Percentiles rank a stretch among this genome's conserved stretches.
Evolutionary conservation across 2,797 vertebrate genomes (phyloP).

Genomic region (Hippocampus kuda): DNA sequence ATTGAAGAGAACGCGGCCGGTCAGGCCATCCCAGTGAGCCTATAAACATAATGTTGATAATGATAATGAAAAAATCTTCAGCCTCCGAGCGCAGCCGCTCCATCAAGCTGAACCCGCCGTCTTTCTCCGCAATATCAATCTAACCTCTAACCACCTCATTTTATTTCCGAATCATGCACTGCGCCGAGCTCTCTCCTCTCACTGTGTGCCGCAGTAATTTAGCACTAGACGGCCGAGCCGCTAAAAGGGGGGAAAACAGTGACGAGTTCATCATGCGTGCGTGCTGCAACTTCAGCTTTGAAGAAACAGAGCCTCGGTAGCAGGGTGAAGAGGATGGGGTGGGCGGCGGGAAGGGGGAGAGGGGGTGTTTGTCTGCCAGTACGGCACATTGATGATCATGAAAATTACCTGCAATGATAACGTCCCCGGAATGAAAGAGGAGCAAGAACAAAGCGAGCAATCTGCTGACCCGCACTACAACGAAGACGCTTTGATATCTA

Average conservation of each 20-base stretch:
- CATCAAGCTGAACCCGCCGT: slow-evolving; percentile 29
- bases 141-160: slow-evolving; percentile 25
- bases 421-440: slow-evolving; percentile 51
- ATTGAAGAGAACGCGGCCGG: slow-evolving; percentile 93
- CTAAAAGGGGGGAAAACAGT: slow-evolving; percentile 50
- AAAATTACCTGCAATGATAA: slow-evolving; percentile 63
- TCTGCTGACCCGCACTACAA: slow-evolving; percentile 53
- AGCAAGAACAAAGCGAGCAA: slow-evolving; percentile 51
- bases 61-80: slow-evolving; percentile 17
- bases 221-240: slow-evolving; percentile 46
- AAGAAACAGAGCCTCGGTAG: slow-evolving; percentile 51
- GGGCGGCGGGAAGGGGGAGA: slow-evolving; percentile 2
- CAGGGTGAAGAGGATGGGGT: slow-evolving; percentile 18
- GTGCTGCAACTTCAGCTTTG: slow-evolving; percentile 63
- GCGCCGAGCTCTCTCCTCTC: slow-evolving; percentile 31
- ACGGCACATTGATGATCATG: slow-evolving; percentile 39
- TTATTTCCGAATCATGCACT: slow-evolving; percentile 46
- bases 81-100: slow-evolving; percentile 14
- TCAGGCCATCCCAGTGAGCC: slow-evolving; percentile 97
- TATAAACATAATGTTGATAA: slow-evolving; percentile 42
- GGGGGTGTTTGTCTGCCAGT: slow-evolving; percentile 18
- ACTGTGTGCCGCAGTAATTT: slow-evolving; percentile 46
- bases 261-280: slow-evolving; percentile 64
- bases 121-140: slow-evolving; percentile 7
- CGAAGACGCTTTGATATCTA: slow-evolving; percentile 55